phyloP scores from a whole-genome alignment of 2,113 vertebrate species.

The Gallinago jamesoni region DNA sequence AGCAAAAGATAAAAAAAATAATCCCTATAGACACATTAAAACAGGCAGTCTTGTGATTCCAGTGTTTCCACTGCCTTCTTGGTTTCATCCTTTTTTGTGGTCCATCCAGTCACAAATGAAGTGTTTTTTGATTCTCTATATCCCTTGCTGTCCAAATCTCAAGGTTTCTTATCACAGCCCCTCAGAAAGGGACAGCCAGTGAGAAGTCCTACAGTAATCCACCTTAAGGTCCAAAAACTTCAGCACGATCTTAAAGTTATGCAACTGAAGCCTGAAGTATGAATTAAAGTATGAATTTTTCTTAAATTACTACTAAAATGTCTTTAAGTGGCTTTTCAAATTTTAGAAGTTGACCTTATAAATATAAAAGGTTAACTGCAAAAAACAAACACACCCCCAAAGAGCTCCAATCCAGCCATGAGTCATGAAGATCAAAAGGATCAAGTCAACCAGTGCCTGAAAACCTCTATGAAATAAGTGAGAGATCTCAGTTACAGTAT shows the following conservation, averaged over 20 bases:
- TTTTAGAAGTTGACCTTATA: background rate
- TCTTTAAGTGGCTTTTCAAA: background rate
- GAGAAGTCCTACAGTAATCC: background rate
- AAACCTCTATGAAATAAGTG: background rate
- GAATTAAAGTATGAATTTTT: background rate
- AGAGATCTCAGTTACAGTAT: background rate
- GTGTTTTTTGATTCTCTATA: background rate
- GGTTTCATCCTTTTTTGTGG: background rate
- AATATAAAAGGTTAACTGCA: background rate
- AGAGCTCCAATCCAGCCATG: background rate
- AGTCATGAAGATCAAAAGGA: background rate
- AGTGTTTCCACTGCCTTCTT: background rate
- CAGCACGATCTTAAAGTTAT: background rate
- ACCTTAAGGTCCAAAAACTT: background rate
- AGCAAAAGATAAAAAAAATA: background rate
- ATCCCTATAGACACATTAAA: background rate
- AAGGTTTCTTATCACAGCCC: background rate
- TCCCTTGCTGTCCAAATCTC: background rate
- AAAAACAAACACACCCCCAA: background rate
- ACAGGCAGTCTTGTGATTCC: background rate
- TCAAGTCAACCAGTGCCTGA: background rate
- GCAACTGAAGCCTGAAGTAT: background rate
- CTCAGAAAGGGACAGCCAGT: background rate
- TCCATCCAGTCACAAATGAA: background rate
- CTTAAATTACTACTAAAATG: background rate